These are phyloP conservation scores for Decapterus maruadsi DNA, from an alignment of 2,797 vertebrate genomes.

Conservation along the genomic window DNA sequence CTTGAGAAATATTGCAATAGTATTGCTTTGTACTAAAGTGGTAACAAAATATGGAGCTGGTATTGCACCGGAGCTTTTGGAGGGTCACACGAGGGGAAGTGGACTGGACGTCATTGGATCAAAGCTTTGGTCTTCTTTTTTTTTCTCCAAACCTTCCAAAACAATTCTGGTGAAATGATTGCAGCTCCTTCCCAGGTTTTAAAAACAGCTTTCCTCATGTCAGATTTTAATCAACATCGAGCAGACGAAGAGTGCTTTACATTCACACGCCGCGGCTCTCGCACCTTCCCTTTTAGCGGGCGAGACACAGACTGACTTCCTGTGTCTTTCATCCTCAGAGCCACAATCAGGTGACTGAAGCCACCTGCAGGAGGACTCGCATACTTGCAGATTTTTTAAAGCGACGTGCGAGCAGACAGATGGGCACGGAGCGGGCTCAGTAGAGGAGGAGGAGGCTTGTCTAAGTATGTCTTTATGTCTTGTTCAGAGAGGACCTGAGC, in stretches of 20 bases:
- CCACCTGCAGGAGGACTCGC: slow-evolving; percentile 18
- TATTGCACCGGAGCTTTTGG: no score
- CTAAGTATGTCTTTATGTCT: slow-evolving; percentile 7
- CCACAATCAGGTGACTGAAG: slow-evolving; percentile 39
- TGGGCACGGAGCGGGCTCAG: slow-evolving; percentile 6
- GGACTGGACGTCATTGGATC: neutral
- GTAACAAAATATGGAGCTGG: no score
- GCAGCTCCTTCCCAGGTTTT: no score
- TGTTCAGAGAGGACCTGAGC: neutral
- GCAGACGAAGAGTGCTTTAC: slow-evolving; percentile 43
- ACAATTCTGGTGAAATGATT: neutral
- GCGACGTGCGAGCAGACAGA: slow-evolving; percentile 22
- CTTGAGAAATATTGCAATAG: no score
- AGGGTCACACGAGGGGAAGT: neutral
- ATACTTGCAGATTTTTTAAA: slow-evolving; percentile 4
- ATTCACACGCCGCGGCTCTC: slow-evolving; percentile 36
- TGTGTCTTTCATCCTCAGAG: slow-evolving; percentile 6
- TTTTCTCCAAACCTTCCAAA: no score
- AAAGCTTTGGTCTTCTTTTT: neutral
- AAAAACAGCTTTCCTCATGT: slow-evolving; percentile 6
- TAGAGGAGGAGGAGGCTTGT: neutral
- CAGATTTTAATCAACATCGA: slow-evolving; percentile 28
- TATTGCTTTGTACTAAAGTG: no score
- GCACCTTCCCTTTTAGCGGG: slow-evolving; percentile 21
- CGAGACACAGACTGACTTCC: neutral